phyloP scores from a whole-genome alignment of 1,140 invertebrate genomes.

The Temnothorax curvispinosus region DNA sequence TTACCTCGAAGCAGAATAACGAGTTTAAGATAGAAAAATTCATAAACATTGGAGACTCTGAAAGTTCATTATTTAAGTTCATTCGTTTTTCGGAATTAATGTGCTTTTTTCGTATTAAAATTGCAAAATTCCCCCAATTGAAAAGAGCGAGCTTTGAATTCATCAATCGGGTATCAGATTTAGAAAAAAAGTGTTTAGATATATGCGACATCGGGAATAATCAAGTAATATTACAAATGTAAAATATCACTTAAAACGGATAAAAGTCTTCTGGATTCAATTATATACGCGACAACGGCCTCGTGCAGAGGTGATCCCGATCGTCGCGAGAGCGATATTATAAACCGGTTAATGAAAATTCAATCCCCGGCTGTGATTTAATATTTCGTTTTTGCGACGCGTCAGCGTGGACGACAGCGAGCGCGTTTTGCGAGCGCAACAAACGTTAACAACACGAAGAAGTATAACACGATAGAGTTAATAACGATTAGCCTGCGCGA shows the following conservation, averaged over 20 bases:
- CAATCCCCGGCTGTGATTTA: neutral
- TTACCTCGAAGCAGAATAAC: neutral
- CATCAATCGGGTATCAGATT: neutral
- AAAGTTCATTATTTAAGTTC: neutral
- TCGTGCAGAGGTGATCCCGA: neutral
- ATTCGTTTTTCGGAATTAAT: neutral
- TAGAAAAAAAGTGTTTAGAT: neutral
- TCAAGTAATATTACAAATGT: neutral
- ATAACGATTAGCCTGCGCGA: conserved; percentile 31
- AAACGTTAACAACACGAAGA: conserved; percentile 22
- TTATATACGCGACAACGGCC: neutral
- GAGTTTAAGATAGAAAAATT: neutral
- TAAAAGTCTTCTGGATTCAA: neutral
- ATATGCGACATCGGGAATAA: neutral
- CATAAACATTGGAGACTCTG: too few relatives aligned
- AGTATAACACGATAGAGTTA: conserved; percentile 21
- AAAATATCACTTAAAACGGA: neutral
- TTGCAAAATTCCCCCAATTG: neutral
- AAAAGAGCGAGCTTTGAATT: neutral
- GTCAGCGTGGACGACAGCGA: conserved; percentile 28
- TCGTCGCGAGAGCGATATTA: conserved; percentile 4
- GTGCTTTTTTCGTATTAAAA: neutral
- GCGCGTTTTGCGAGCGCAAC: neutral
- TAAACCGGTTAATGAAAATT: conserved; percentile 55
- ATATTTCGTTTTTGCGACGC: conserved; percentile 9